Conservation (phyloP, 2,113 vertebrate genomes). For the Eulemur macaco region DNA sequence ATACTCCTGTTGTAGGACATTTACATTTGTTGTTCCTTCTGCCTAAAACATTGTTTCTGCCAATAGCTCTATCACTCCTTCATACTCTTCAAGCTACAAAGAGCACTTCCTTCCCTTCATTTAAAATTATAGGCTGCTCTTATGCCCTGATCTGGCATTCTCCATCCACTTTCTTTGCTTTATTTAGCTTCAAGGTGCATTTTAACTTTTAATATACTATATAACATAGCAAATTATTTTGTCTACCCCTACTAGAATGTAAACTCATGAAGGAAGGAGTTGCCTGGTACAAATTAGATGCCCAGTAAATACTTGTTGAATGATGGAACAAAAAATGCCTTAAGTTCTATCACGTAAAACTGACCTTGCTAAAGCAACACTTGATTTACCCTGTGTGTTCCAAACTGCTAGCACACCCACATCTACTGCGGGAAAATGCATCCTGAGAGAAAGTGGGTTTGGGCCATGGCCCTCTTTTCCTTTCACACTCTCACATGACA, state of each 20-base stretch:
- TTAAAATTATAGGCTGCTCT: background rate
- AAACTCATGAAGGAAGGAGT: background rate
- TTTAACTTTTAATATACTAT: background rate
- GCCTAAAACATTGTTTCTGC: background rate
- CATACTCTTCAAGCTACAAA: background rate
- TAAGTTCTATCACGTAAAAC: background rate
- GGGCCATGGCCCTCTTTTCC: background rate
- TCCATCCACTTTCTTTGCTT: background rate
- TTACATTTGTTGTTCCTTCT: background rate
- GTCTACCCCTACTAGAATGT: background rate
- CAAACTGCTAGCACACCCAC: background rate
- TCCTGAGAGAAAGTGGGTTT: background rate
- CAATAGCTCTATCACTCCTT: background rate
- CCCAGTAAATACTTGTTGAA: background rate
- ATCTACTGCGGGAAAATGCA: background rate
- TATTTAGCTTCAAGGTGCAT: background rate
- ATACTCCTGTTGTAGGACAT: background rate
- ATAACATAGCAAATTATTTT: background rate
- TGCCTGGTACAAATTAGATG: background rate
- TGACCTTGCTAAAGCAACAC: background rate
- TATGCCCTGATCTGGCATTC: background rate
- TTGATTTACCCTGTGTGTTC: background rate
- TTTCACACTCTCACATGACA: background rate
- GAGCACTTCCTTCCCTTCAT: background rate
- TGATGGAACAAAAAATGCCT: background rate